A percentile compares a stretch with the other conserved stretches of the same genome.
phyloP scores from a whole-genome alignment of 1,140 invertebrate genomes.

The Nylanderia fulva region DNA sequence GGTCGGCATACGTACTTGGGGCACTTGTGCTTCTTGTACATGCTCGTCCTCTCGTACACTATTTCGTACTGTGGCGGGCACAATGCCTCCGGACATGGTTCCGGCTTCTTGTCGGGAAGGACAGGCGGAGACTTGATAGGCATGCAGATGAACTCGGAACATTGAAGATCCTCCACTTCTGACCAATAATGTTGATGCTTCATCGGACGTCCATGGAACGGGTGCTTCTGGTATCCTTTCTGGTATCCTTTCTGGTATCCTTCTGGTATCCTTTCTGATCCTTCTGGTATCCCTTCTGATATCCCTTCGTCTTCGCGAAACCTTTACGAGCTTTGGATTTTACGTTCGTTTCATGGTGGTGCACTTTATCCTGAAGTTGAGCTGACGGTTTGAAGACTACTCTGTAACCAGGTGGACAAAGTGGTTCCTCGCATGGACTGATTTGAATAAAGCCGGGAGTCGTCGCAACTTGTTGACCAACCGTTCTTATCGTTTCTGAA shows the following conservation, averaged over 20 bases:
- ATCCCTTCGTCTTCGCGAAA: constrained; percentile 8
- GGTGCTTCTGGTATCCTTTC: constrained; percentile 35
- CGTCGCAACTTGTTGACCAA: background rate
- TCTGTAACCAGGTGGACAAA: constrained; percentile 88
- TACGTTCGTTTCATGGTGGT: background rate
- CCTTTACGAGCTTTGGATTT: constrained; percentile 25
- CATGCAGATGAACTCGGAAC: constrained; percentile 87
- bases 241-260: too few species aligned
- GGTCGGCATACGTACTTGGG: constrained; percentile 88
- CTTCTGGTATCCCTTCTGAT: too few species aligned
- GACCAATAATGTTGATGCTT: background rate
- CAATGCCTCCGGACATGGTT: constrained; percentile 85
- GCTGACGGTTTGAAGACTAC: constrained; percentile 78
- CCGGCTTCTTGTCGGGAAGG: constrained; percentile 69
- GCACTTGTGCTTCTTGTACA: constrained; percentile 77
- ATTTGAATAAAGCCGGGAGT: constrained; percentile 15
- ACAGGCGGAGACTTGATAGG: constrained; percentile 81
- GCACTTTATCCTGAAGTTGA: background rate
- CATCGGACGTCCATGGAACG: background rate
- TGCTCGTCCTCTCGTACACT: constrained; percentile 75
- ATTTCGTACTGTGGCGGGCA: constrained; percentile 88
- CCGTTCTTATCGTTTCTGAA: background rate
- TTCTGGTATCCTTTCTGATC: too few species aligned
- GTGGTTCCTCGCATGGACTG: constrained; percentile 81
- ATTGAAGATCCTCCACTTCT: constrained; percentile 69